phyloP scores from a whole-genome alignment of 35 echinoderm and acorn worm species.

The Ptychodera flava region DNA sequence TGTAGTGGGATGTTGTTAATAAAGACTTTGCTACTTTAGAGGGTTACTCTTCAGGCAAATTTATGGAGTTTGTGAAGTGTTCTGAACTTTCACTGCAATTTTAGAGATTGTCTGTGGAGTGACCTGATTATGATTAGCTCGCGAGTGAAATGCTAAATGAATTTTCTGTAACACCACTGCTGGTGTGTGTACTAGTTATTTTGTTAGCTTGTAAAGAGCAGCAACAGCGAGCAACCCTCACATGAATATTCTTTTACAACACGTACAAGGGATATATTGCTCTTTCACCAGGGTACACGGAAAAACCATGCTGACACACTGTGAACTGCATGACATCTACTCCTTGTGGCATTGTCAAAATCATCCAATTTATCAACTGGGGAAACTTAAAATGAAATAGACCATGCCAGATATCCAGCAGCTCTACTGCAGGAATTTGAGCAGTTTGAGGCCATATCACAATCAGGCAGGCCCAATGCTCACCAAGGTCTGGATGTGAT shows the following conservation, averaged over 20 bases:
- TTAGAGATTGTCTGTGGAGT: background rate
- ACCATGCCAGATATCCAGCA: background rate
- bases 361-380: background rate
- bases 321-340: background rate
- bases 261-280: background rate
- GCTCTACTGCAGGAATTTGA: background rate
- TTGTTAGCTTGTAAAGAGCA: background rate
- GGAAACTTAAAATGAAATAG: background rate
- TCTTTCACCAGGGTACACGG: background rate
- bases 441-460: background rate
- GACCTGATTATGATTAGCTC: no score
- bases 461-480: background rate
- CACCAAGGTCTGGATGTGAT: background rate
- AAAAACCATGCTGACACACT: background rate
- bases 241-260: background rate
- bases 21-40: background rate
- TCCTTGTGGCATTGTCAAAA: background rate
- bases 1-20: background rate
- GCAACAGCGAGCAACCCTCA: background rate
- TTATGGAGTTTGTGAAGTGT: background rate
- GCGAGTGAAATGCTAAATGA: background rate
- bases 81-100: background rate
- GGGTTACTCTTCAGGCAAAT: background rate
- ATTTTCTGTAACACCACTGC: background rate
- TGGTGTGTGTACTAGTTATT: background rate